phyloP scores from a whole-genome alignment of 1,140 invertebrate genomes.

The Cotesia vestalis region DNA sequence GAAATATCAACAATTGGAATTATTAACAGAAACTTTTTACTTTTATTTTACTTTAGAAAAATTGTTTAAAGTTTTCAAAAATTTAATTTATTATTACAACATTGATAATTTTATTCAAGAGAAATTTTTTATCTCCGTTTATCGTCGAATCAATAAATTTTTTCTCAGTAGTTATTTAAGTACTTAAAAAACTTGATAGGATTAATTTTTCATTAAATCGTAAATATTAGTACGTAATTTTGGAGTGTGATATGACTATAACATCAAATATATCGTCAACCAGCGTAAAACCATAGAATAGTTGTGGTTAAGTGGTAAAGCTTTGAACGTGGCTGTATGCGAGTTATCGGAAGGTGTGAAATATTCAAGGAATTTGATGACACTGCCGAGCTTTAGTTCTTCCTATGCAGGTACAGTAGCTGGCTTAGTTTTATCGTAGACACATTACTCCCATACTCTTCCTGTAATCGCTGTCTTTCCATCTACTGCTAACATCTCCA shows the following conservation, averaged over 20 bases:
- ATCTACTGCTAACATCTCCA: conserved; percentile 1
- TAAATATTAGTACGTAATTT: background rate
- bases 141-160: too few relatives aligned
- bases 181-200: too few relatives aligned
- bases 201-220: background rate
- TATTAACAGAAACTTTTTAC: too few relatives aligned
- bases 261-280: background rate
- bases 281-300: background rate
- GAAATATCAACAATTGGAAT: too few relatives aligned
- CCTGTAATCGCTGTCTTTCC: conserved; percentile 5
- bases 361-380: conserved; percentile 60
- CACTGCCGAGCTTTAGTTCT: conserved; percentile 54
- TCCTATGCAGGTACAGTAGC: conserved; percentile 54
- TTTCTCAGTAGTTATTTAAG: too few relatives aligned
- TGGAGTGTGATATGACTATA: background rate
- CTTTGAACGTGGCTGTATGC: background rate
- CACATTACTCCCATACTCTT: conserved; percentile 47
- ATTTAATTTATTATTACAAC: too few relatives aligned
- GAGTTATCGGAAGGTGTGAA: conserved; percentile 45
- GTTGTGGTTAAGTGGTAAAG: background rate
- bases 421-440: conserved; percentile 60
- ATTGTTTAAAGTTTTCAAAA: too few relatives aligned
- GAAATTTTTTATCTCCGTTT: too few relatives aligned
- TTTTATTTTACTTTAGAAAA: too few relatives aligned
- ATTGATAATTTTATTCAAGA: too few relatives aligned